Percentiles rank a stretch among this genome's conserved stretches.
Evolutionary conservation across 2,888 invertebrate species (phyloP).

Genomic region (Myathropa florea): DNA sequence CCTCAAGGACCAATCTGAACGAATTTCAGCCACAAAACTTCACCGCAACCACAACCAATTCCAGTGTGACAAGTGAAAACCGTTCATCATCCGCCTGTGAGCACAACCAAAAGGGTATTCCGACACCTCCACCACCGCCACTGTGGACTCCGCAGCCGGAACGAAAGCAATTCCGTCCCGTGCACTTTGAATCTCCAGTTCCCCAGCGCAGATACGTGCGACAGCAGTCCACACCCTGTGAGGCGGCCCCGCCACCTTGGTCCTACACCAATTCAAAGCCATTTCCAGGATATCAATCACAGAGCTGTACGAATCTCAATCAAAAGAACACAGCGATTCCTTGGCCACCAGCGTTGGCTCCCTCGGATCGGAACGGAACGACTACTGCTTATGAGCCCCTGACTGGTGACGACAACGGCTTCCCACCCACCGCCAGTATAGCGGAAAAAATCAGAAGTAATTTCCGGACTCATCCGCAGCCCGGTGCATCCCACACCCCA

Average conservation of each 20-base stretch:
- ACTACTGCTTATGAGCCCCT: conserved; percentile 8
- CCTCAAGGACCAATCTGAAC: conserved; percentile 75
- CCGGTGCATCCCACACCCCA: not conserved
- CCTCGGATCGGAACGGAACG: not conserved
- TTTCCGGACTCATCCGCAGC: conserved; percentile 44
- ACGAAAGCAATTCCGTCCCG: conserved; percentile 90
- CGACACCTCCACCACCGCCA: conserved; percentile 82
- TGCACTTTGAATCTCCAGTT: conserved; percentile 87
- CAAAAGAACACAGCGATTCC: conserved; percentile 77
- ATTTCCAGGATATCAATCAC: conserved; percentile 81
- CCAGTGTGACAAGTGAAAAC: conserved; percentile 78
- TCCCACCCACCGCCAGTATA: conserved; percentile 75
- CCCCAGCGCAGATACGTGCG: conserved; percentile 81
- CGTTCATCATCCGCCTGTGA: conserved; percentile 57
- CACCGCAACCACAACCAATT: conserved; percentile 75
- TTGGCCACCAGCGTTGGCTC: conserved; percentile 69
- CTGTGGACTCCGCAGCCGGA: conserved; percentile 91
- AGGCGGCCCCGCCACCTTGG: conserved; percentile 73
- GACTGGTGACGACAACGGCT: conserved; percentile 65
- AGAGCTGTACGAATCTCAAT: conserved; percentile 82
- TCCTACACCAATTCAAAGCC: conserved; percentile 70
- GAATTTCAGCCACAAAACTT: conserved; percentile 44
- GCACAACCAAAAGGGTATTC: conserved; percentile 60
- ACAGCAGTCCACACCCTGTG: conserved; percentile 65
- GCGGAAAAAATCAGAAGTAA: conserved; percentile 80